Conservation (phyloP, 2,797 vertebrate species). For the Oceanodroma leucorhoa region DNA sequence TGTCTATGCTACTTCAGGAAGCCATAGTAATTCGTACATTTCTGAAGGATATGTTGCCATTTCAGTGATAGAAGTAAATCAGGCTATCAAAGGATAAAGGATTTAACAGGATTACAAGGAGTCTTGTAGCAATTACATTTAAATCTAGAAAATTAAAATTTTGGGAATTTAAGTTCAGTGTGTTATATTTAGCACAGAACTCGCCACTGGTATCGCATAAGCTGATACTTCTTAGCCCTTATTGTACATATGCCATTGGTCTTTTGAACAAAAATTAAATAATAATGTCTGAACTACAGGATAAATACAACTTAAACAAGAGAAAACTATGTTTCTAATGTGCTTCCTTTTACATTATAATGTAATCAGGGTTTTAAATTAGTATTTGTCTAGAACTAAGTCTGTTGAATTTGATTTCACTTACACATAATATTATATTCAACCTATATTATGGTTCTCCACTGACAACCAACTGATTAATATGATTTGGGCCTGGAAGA, state of each 20-base stretch:
- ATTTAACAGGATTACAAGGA: conserved; percentile 70
- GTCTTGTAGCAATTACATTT: conserved; percentile 65
- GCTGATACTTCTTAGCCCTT: background rate
- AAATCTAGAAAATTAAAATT: conserved; percentile 75
- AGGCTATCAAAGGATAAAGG: conserved; percentile 69
- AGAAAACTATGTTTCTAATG: background rate
- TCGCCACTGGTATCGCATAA: background rate
- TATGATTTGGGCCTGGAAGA: background rate
- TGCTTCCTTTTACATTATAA: background rate
- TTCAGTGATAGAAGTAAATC: conserved; percentile 70
- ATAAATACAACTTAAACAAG: background rate
- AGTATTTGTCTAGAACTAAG: background rate
- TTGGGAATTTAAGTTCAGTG: conserved; percentile 60
- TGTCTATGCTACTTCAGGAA: conserved; percentile 69
- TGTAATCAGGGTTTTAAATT: background rate
- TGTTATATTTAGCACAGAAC: background rate
- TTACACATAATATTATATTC: background rate
- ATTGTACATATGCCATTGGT: background rate
- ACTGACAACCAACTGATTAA: background rate
- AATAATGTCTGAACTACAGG: background rate
- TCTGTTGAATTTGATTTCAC: background rate
- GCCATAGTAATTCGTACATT: conserved; percentile 51
- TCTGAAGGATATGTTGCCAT: conserved; percentile 49
- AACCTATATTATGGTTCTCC: background rate
- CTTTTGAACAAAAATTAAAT: background rate